Percentiles rank a stretch among this genome's conserved stretches.
Conservation (phyloP, 92 coral and sea anemone genomes). For the Palythoa grandiflora region DNA sequence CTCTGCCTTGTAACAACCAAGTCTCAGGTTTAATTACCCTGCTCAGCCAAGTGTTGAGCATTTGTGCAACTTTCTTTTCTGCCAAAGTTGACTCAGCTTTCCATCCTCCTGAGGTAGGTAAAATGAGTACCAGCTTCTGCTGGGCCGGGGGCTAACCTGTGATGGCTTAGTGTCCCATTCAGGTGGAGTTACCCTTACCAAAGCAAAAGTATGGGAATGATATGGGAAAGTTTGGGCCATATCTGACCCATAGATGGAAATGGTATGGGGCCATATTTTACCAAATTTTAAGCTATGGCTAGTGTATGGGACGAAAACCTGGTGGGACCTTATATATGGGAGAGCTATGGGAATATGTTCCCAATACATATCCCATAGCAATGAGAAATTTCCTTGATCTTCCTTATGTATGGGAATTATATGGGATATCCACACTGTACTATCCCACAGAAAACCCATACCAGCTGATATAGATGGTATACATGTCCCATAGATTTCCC, state of each 20-base stretch:
- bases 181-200: too few species aligned
- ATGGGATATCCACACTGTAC: constrained; percentile 44
- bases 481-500: constrained; percentile 47
- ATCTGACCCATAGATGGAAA: constrained; percentile 61
- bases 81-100: too few species aligned
- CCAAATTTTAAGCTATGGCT: constrained; percentile 41
- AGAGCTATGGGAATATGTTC: constrained; percentile 48
- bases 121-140: too few species aligned
- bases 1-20: too few species aligned
- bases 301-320: constrained; percentile 49
- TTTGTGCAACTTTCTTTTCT: too few species aligned
- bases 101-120: too few species aligned
- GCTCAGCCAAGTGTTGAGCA: too few species aligned
- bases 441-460: constrained; percentile 36
- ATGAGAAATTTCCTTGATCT: constrained; percentile 25
- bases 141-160: too few species aligned
- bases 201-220: constrained; percentile 52
- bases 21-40: too few species aligned
- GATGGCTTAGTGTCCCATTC: too few species aligned
- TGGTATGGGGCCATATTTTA: constrained; percentile 55
- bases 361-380: constrained; percentile 52
- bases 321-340: constrained; percentile 35
- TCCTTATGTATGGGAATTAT: constrained; percentile 35
- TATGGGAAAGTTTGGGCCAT: constrained; percentile 58
- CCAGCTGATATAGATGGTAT: constrained; percentile 35